Percentiles rank a stretch among this genome's conserved stretches.
Conservation (phyloP, 2,888 invertebrate species). For the Temnothorax rugatulus region DNA sequence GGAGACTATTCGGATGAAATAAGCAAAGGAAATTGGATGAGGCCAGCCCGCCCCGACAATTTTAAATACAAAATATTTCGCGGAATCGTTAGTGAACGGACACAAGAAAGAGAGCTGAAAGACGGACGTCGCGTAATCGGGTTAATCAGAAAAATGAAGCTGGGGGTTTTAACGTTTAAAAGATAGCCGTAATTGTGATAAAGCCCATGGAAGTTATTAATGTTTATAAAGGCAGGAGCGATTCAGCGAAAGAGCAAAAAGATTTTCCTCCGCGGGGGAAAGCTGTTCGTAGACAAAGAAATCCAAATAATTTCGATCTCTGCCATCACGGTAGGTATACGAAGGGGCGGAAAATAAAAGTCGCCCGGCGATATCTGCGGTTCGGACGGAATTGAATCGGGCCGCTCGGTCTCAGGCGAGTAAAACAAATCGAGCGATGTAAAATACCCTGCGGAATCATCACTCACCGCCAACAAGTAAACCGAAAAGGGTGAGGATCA, state of each 20-base stretch:
- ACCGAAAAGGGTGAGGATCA: constrained; percentile 44
- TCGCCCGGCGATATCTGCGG: constrained; percentile 39
- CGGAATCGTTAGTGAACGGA: constrained; percentile 58
- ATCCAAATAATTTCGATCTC: constrained; percentile 41
- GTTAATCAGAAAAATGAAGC: constrained; percentile 18
- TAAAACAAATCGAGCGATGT: constrained; percentile 55
- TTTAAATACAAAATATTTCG: constrained; percentile 72
- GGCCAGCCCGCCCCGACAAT: constrained; percentile 54
- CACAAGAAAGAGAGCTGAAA: constrained; percentile 21
- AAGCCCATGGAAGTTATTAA: not conserved
- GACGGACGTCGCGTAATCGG: constrained; percentile 11
- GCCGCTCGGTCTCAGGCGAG: constrained; percentile 53
- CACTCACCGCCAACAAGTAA: constrained; percentile 47
- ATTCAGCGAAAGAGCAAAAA: not conserved
- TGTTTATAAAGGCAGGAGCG: not conserved
- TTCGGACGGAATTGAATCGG: constrained; percentile 56
- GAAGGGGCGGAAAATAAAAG: constrained; percentile 39
- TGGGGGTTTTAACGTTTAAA: not conserved
- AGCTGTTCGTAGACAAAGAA: constrained; percentile 12
- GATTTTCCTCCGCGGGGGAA: not conserved
- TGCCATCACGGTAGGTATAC: not conserved
- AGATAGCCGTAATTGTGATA: not conserved
- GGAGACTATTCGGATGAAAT: constrained; percentile 53
- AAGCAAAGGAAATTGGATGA: constrained; percentile 69
- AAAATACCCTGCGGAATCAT: constrained; percentile 56